A percentile compares a stretch with the other conserved stretches of the same genome.
phyloP scores from a whole-genome alignment of 2,797 vertebrate genomes.

The Florisuga fusca region DNA sequence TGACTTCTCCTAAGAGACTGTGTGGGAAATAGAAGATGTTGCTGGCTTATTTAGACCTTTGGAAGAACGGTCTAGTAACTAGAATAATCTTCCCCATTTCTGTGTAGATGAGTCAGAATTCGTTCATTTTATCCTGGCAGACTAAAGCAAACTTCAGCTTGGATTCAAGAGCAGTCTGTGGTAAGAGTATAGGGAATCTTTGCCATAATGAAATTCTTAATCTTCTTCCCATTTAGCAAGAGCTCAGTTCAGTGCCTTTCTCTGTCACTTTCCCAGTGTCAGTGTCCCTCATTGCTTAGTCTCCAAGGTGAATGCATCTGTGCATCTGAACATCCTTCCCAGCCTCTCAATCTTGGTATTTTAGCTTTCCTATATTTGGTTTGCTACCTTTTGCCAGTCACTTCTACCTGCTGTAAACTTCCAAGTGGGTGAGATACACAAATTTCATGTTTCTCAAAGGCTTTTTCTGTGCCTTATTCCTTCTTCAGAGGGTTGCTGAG shows the following conservation, averaged over 20 bases:
- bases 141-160: not conserved
- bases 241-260: not conserved
- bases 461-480: not conserved
- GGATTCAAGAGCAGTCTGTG: not conserved
- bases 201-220: not conserved
- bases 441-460: not conserved
- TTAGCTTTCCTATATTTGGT: not conserved
- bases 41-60: not conserved
- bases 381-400: not conserved
- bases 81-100: not conserved
- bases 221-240: not conserved
- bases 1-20: conserved; percentile 41
- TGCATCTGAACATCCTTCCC: not conserved
- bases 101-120: conserved; percentile 20
- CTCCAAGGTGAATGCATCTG: not conserved
- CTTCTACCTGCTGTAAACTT: not conserved
- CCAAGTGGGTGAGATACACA: not conserved
- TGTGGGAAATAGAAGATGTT: conserved; percentile 32
- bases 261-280: not conserved
- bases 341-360: not conserved
- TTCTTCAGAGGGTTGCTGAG: not conserved
- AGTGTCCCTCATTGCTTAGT: not conserved
- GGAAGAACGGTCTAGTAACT: conserved; percentile 23
- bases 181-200: not conserved
- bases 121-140: not conserved